Evolutionary conservation across 2,797 vertebrate genomes (phyloP).

Genomic region (Choloepus didactylus): DNA sequence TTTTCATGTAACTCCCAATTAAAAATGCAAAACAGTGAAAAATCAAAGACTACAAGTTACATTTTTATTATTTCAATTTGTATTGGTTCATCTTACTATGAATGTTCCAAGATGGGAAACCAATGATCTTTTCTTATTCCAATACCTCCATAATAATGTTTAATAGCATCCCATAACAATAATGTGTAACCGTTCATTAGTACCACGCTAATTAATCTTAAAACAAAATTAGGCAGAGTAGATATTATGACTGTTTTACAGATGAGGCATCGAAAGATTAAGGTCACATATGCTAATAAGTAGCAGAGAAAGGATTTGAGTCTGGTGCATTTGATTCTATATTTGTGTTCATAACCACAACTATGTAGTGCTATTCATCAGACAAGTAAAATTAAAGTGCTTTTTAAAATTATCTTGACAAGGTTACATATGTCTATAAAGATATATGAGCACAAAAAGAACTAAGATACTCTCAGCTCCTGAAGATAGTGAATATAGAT

Average conservation of each 20-base stretch:
- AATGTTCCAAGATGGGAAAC: background rate
- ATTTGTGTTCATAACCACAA: background rate
- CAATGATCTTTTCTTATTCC: background rate
- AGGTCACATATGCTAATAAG: background rate
- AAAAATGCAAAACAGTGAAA: background rate
- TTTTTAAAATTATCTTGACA: background rate
- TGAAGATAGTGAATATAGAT: background rate
- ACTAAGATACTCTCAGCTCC: background rate
- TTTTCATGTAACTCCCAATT: background rate
- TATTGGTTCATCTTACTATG: background rate
- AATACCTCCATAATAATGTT: background rate
- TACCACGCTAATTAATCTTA: background rate
- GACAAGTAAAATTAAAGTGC: background rate
- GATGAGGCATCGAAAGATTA: background rate
- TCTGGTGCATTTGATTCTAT: background rate
- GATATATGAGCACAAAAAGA: background rate
- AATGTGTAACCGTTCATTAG: background rate
- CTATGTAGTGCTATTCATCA: background rate
- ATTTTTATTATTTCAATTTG: conserved; percentile 4
- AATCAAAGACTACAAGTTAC: background rate
- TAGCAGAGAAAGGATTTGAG: background rate
- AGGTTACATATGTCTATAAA: background rate
- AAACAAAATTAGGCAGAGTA: background rate
- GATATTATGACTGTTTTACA: background rate
- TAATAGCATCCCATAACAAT: background rate